Conservation (phyloP, 1,140 invertebrate genomes). For the Nymphalis io region DNA sequence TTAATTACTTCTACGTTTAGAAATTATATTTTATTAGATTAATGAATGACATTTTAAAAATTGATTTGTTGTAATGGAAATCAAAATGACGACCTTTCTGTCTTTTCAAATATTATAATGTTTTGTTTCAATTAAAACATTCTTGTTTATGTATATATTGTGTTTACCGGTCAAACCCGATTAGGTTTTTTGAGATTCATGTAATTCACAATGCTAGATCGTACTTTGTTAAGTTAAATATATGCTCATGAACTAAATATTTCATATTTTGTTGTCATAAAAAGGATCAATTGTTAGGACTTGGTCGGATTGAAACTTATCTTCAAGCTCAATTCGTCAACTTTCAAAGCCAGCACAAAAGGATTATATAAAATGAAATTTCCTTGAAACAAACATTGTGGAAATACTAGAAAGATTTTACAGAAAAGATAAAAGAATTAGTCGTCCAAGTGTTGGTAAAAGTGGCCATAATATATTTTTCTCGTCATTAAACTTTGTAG, state of each 20-base stretch:
- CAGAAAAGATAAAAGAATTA: slow-evolving; percentile 31
- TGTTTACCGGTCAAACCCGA: too few relatives aligned
- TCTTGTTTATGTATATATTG: too few relatives aligned
- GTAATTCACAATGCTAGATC: too few relatives aligned
- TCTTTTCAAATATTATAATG: too few relatives aligned
- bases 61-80: too few relatives aligned
- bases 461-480: slow-evolving; percentile 12
- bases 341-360: slow-evolving; percentile 28
- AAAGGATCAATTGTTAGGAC: slow-evolving; percentile 12
- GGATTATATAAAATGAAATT: slow-evolving; percentile 40
- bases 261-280: slow-evolving; percentile 8
- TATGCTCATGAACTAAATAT: not conserved
- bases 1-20: too few relatives aligned
- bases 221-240: not conserved
- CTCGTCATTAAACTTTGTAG: slow-evolving; percentile 4
- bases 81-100: too few relatives aligned
- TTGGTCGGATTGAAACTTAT: slow-evolving; percentile 26
- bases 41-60: too few relatives aligned
- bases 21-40: too few relatives aligned
- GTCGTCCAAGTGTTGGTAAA: slow-evolving; percentile 25
- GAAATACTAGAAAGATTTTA: slow-evolving; percentile 34
- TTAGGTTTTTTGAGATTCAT: too few relatives aligned
- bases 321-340: slow-evolving; percentile 29
- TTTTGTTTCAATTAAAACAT: too few relatives aligned
- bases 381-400: slow-evolving; percentile 35